A percentile compares a stretch with the other conserved stretches of the same genome.
Evolutionary conservation across 2,797 vertebrate genomes (phyloP).

Genomic region (Leuciscus waleckii): DNA sequence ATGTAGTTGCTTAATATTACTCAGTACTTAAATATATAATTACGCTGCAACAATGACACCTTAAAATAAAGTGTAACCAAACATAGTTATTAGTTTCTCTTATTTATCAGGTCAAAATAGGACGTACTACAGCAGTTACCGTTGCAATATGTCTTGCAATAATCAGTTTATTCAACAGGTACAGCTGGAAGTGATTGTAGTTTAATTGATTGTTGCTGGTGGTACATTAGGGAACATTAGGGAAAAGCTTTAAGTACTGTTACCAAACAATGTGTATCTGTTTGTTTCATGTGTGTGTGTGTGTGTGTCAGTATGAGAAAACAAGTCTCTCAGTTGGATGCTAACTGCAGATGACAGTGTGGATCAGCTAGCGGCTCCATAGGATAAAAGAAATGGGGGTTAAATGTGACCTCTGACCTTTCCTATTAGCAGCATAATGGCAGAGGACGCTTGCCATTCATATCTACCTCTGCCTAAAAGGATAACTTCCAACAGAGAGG

Average conservation of each 20-base stretch:
- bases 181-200: background rate
- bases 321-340: constrained; percentile 46
- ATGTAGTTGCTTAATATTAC: too few species aligned
- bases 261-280: constrained; percentile 1
- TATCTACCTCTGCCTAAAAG: constrained; percentile 51
- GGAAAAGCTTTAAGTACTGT: background rate
- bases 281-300: constrained; percentile 39
- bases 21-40: too few species aligned
- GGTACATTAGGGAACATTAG: background rate
- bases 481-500: constrained; percentile 53
- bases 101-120: background rate
- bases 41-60: too few species aligned
- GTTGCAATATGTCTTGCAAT: background rate
- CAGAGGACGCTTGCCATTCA: constrained; percentile 47
- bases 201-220: background rate
- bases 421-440: constrained; percentile 54
- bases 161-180: background rate
- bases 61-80: background rate
- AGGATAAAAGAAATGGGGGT: constrained; percentile 45
- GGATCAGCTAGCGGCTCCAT: constrained; percentile 39
- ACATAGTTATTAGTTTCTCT: background rate
- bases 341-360: constrained; percentile 49
- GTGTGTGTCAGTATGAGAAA: constrained; percentile 34
- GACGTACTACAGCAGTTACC: background rate
- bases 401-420: constrained; percentile 55